phyloP scores from a whole-genome alignment of 2,113 vertebrate species.

The Epinephelus cyanopodus region DNA sequence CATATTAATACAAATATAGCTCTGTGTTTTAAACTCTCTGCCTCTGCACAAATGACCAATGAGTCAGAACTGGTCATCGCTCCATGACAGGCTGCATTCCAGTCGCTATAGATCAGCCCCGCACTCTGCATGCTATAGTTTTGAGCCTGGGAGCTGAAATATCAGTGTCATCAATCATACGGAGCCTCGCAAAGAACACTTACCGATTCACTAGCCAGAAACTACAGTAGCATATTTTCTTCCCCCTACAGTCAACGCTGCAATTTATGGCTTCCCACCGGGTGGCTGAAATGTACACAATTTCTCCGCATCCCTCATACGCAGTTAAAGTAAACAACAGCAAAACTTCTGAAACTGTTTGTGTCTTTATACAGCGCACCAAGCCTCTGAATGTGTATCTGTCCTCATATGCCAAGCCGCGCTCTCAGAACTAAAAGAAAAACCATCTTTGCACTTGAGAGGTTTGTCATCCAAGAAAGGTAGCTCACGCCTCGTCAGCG shows the following conservation, averaged over 20 bases:
- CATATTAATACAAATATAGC: slow-evolving; percentile 4
- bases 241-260: not conserved
- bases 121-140: not conserved
- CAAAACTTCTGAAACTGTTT: slow-evolving; percentile 9
- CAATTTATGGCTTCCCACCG: slow-evolving; percentile 15
- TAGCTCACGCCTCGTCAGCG: slow-evolving; percentile 11
- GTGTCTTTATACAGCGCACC: not conserved
- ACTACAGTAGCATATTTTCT: slow-evolving; percentile 12
- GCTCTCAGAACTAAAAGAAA: slow-evolving; percentile 21
- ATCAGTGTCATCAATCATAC: slow-evolving; percentile 55
- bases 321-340: slow-evolving; percentile 21
- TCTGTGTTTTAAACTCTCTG: not conserved
- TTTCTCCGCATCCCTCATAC: slow-evolving; percentile 26
- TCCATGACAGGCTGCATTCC: slow-evolving; percentile 38
- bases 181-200: slow-evolving; percentile 21
- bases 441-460: not conserved
- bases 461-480: slow-evolving; percentile 24
- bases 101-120: slow-evolving; percentile 27
- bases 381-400: slow-evolving; percentile 3
- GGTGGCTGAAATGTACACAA: slow-evolving; percentile 23
- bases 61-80: slow-evolving; percentile 33
- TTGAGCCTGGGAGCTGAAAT: slow-evolving; percentile 31
- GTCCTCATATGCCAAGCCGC: not conserved
- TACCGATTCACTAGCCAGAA: slow-evolving; percentile 33
- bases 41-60: slow-evolving; percentile 21